Conservation (phyloP, 2,888 invertebrate genomes). For the Ophioninae sp. region DNA sequence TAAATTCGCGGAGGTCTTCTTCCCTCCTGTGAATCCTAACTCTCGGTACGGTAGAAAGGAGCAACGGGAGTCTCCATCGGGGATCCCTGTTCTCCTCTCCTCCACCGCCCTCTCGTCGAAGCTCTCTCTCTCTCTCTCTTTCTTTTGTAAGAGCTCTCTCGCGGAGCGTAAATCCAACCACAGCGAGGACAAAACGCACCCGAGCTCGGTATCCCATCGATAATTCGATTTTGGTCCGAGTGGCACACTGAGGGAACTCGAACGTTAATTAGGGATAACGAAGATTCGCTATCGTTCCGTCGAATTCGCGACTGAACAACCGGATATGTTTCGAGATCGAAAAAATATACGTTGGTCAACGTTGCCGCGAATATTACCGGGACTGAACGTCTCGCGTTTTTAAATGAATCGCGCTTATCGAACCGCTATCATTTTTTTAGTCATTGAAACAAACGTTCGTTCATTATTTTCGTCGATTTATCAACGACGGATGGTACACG, state of each 20-base stretch:
- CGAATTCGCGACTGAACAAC: slow-evolving; percentile 10
- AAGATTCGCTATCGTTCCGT: slow-evolving; percentile 16
- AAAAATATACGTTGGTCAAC: not conserved
- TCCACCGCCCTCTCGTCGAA: slow-evolving; percentile 49
- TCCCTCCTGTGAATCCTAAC: slow-evolving; percentile 45
- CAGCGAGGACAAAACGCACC: slow-evolving; percentile 44
- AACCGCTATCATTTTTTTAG: too few species aligned
- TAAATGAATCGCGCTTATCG: too few species aligned
- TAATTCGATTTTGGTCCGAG: slow-evolving; percentile 70
- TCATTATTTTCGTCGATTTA: too few species aligned
- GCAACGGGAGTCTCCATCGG: slow-evolving; percentile 8
- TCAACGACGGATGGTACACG: too few species aligned
- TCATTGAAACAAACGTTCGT: too few species aligned
- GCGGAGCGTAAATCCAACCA: slow-evolving; percentile 46
- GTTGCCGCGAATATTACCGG: too few species aligned
- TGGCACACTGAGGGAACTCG: slow-evolving; percentile 36
- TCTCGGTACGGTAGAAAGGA: slow-evolving; percentile 39
- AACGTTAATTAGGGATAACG: slow-evolving; percentile 39
- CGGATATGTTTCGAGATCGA: not conserved
- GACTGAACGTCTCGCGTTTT: too few species aligned
- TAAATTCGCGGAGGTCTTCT: slow-evolving; percentile 26
- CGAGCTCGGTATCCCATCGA: slow-evolving; percentile 62
- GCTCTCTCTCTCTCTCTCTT: slow-evolving; percentile 39
- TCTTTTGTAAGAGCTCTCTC: slow-evolving; percentile 60
- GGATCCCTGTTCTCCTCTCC: slow-evolving; percentile 6